A percentile compares a stretch with the other conserved stretches of the same genome.
phyloP scores from a whole-genome alignment of 2,797 vertebrate genomes.

The Prionace glauca region DNA sequence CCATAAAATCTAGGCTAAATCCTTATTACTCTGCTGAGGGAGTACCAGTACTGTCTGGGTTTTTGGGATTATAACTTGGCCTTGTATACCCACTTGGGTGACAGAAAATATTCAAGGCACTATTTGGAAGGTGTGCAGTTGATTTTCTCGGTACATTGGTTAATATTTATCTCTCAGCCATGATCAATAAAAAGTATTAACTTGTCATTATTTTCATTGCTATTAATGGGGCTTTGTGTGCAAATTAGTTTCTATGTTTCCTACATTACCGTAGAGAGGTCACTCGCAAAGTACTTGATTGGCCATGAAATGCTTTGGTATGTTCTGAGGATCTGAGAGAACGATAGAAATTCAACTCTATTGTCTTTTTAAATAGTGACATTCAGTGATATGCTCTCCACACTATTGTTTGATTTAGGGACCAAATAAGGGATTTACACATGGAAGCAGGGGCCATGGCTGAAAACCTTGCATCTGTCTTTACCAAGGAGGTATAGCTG shows the following conservation, averaged over 20 bases:
- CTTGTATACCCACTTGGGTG: background rate
- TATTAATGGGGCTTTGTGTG: background rate
- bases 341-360: background rate
- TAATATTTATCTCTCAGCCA: background rate
- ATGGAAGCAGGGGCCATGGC: too few species aligned
- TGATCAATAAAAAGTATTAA: too few species aligned
- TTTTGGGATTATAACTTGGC: background rate
- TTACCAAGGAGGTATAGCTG: too few species aligned
- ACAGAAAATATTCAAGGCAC: background rate
- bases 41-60: background rate
- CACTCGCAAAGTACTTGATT: background rate
- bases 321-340: background rate
- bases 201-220: background rate
- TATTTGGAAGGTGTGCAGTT: background rate
- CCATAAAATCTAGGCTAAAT: background rate
- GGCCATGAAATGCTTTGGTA: background rate
- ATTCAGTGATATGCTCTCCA: background rate
- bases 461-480: too few species aligned
- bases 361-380: background rate
- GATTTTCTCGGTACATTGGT: background rate
- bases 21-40: background rate
- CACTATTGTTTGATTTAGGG: background rate
- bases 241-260: background rate
- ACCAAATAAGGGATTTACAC: too few species aligned
- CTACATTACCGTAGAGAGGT: background rate